Conservation (phyloP, 2,888 invertebrate genomes). For the Limnephilus auricula region DNA sequence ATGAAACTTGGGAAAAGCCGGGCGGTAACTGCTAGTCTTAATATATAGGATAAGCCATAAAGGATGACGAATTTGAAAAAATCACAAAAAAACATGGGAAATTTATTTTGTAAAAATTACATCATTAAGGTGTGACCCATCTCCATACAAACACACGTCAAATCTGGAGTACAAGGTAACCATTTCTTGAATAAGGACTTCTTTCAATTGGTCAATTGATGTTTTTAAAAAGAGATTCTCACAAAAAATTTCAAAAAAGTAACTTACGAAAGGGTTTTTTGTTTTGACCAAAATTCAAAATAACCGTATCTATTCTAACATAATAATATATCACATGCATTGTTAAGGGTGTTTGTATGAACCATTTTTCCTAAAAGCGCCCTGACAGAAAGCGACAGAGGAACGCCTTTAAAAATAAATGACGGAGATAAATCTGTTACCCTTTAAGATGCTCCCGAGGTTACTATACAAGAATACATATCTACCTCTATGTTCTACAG, state of each 20-base stretch:
- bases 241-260: background rate
- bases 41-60: too few species aligned
- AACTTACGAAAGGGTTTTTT: too few species aligned
- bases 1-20: background rate
- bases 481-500: too few species aligned
- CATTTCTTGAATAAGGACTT: too few species aligned
- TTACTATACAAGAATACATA: background rate
- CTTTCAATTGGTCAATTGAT: too few species aligned
- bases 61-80: too few species aligned
- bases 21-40: background rate
- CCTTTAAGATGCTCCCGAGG: background rate
- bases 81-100: too few species aligned
- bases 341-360: background rate
- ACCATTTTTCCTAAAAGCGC: background rate
- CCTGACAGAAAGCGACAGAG: background rate
- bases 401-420: background rate
- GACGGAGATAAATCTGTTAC: background rate
- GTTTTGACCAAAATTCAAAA: background rate
- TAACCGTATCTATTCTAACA: background rate
- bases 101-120: too few species aligned
- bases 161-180: too few species aligned
- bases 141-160: too few species aligned
- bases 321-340: background rate
- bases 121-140: too few species aligned
- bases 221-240: background rate